These are phyloP conservation scores for Manis crassicaudata DNA, from an alignment of 2,797 vertebrate genomes.

Conservation along the genomic window DNA sequence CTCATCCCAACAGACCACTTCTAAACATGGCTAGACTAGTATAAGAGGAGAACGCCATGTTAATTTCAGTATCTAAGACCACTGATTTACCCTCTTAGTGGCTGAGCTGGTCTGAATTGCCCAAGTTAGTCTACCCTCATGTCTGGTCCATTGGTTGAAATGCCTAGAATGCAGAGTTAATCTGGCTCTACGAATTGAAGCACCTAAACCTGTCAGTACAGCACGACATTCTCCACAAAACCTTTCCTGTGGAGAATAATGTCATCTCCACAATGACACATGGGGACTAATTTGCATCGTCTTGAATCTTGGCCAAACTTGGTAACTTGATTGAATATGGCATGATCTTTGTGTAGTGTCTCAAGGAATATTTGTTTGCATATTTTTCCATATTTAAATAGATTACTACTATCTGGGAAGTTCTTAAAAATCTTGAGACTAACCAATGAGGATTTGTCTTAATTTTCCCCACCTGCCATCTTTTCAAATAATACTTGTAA, in stretches of 20 bases:
- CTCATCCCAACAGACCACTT: background rate
- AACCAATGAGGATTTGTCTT: background rate
- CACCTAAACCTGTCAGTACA: fast-evolving
- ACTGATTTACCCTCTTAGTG: background rate
- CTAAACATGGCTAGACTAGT: background rate
- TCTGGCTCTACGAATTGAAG: background rate
- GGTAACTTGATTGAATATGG: background rate
- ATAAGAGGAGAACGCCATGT: background rate
- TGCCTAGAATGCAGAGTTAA: background rate
- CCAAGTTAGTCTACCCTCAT: fast-evolving
- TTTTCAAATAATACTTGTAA: background rate
- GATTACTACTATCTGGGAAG: background rate
- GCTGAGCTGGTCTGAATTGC: background rate
- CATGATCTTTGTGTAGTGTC: background rate
- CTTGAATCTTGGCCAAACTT: background rate
- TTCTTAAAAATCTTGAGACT: background rate
- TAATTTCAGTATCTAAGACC: background rate
- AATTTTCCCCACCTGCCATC: background rate
- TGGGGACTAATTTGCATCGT: background rate
- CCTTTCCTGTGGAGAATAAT: background rate
- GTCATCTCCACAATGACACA: background rate
- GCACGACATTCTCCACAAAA: background rate
- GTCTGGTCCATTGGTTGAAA: background rate
- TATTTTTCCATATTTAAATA: background rate
- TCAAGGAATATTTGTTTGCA: background rate